These are phyloP conservation scores for Lacerta bilineata DNA, from an alignment of 2,797 vertebrate species.

Conservation along the genomic window DNA sequence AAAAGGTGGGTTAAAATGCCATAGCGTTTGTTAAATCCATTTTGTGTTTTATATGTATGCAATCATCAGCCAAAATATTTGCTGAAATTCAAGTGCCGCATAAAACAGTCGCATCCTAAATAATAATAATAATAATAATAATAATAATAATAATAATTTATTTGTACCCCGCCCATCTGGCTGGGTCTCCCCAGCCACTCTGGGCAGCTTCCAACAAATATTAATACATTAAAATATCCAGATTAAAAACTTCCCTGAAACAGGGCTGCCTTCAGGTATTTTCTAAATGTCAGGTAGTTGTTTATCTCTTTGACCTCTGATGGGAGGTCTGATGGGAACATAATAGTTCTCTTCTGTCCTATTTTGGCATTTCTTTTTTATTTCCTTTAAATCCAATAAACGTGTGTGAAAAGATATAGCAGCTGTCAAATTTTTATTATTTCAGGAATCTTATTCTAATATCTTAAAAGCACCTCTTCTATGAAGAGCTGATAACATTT, in stretches of 20 bases:
- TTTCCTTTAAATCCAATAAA: neutral
- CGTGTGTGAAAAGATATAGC: neutral
- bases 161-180: no score
- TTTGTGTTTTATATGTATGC: conserved; percentile 4
- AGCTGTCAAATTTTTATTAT: neutral
- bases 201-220: no score
- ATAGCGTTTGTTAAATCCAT: neutral
- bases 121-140: no score
- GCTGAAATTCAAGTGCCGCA: conserved; percentile 21
- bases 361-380: neutral
- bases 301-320: no score
- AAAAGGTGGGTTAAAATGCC: conserved; percentile 17
- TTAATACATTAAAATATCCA: no score
- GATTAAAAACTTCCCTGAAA: no score
- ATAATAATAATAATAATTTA: no score
- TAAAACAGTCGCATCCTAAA: neutral
- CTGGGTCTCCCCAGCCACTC: no score
- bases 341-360: conserved; percentile 36
- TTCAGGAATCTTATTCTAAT: conserved; percentile 25
- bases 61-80: conserved; percentile 39
- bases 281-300: no score
- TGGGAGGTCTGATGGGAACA: neutral
- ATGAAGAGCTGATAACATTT: conserved; percentile 3
- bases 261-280: no score
- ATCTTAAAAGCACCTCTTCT: neutral